Evolutionary conservation across 2,888 invertebrate species (phyloP), one percentile per base, ranked within the genome.

Genomic region (Abscondita cerata): DNA sequence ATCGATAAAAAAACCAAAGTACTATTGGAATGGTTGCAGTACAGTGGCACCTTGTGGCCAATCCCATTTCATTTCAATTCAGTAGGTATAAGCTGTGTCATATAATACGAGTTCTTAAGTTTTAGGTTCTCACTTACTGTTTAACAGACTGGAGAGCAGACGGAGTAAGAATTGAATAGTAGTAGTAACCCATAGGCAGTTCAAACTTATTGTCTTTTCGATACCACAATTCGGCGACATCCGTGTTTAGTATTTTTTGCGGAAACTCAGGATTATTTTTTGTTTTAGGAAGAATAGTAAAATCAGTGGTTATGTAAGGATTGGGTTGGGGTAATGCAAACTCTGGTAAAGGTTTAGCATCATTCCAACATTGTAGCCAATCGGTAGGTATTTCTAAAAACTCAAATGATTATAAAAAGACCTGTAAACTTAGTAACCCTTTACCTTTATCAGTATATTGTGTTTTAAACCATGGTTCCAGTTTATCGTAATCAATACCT

Each of bases 391-490:
- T 87, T 20, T 86, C 87, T 82, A 70, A 2, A 72, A 58, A n/a
- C n/a, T n/a, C 59, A 55, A 56, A 53, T 13, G 44, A 50, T 56
- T 59, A 18, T n/a, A 31, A 54, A 15, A 40, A 4, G 1, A 12
- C 25, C 12, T 25, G 13, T 36, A 25, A 53, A 31, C 1, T 6
- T 46, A 50, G 19, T 34, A 11, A 15, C 44, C 34, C 31, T 11
- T 20, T 79, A 84, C 88, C 86, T 76, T 82, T 80, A 54, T 84
- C 85, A 31, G 84, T 84, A 76, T 93, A 96, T 67, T 89, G 87
- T 0, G 93, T 93, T 50, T 89, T 87, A 79, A 93, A 95, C 95
- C 95, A 96, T 60, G 87, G 85, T 78, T 95, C 95, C 12, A 83
- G 82, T 69, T 86, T 81, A 70, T 91, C 85, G 72, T 89, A 91